Conservation (phyloP, 2,113 vertebrate species). For the Diadophis punctatus region DNA sequence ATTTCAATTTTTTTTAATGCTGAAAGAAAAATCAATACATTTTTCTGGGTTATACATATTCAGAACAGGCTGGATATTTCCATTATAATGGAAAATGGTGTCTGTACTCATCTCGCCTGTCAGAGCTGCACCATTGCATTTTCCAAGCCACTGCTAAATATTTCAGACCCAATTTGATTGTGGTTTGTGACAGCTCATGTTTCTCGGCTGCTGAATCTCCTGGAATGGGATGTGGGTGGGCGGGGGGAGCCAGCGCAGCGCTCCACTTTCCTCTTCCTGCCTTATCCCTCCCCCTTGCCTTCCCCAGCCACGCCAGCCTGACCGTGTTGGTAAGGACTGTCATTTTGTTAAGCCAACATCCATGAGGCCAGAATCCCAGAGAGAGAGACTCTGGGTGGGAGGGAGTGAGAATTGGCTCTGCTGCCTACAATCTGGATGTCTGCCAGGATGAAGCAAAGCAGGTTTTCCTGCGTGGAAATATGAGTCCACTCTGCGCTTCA, state of each 20-base stretch:
- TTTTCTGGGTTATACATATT: constrained; percentile 98
- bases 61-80: constrained; percentile 88
- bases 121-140: constrained; percentile 90
- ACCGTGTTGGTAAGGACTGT: constrained; percentile 41
- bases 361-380: neutral
- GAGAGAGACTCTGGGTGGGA: neutral
- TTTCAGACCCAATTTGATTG: constrained; percentile 97
- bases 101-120: constrained; percentile 84
- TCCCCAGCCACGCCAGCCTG: constrained; percentile 31
- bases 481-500: neutral
- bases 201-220: constrained; percentile 73
- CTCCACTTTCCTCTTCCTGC: constrained; percentile 40
- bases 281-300: constrained; percentile 22
- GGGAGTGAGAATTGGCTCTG: neutral
- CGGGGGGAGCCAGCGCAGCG: constrained; percentile 26
- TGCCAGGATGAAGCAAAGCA: constrained; percentile 13
- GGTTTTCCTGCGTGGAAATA: neutral
- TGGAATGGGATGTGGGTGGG: constrained; percentile 60
- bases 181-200: constrained; percentile 89
- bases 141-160: constrained; percentile 99
- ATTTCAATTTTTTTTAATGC: constrained; percentile 85
- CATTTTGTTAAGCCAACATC: constrained; percentile 45
- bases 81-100: constrained; percentile 88
- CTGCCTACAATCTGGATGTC: constrained; percentile 3
- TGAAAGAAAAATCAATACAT: constrained; percentile 99